Evolutionary conservation across 2,113 vertebrate species (phyloP), one percentile per base, ranked within the genome.

Genomic region (Shinisaurus crocodilurus): DNA sequence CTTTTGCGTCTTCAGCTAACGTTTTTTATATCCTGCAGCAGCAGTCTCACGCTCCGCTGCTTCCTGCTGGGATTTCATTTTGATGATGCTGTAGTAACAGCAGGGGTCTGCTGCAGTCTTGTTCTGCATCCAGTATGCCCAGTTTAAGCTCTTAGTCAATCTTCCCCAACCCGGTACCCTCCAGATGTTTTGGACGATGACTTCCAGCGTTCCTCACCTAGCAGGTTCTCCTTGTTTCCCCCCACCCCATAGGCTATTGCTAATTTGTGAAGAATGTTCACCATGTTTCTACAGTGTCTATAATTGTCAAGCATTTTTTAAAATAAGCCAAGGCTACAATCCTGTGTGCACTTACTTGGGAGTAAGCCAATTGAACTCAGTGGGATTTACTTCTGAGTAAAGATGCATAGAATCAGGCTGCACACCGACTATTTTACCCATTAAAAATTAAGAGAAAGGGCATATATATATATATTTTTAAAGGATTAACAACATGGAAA

Each of bases 181-280:
- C 60, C 60, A 20, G 60, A 63, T 63, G 20, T 23, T 63, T 63
- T 63, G 60, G 18, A 63, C 60, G 1, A 63, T 63, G 60, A 23
- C 20, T 63, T 3, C 60, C 60, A 12, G 57, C 9, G 3, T 63
- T 63, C 60, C 60, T 5, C 60, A 63, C 0, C 60, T 63, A 63
- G 60, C 60, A 23, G 20, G 60, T 12, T 63, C 60, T 92, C 16
- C 8, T 4, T 0, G n/a, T 13, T 80, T 86, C 3, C 85, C 5
- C 29, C 27, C 9, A 5, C n/a, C 89, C 27, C 0, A 72, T 5
- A 20, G 84, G 63, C 6, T 72, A 23, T 70, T 90, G 40, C 16
- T 80, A 67, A 65, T 69, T 90, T 92, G 45, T 91, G 57, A 91
- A 79, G 63, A 48, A 10, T 90, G 76, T 93, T 90, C 43, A 34